Base-by-base conservation (phyloP, 2,797 vertebrate species). In the Philypnodon macrostomus region DNA sequence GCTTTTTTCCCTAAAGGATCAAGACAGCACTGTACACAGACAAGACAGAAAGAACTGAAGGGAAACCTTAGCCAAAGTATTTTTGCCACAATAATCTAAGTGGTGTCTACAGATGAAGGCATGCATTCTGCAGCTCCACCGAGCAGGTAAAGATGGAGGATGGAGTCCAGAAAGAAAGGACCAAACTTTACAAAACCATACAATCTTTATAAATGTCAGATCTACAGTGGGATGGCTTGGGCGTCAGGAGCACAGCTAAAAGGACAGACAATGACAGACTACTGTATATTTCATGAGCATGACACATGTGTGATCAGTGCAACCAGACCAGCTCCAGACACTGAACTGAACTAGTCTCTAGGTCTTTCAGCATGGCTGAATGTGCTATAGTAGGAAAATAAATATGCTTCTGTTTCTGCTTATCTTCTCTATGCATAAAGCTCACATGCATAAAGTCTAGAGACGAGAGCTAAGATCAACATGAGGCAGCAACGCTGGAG, bases 41-140 rank as follows among this genome's bases (percentile, higher is more conserved):
- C 60, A 66, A 67, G 69, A 83, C 61, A 70, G 44, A 41, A 58
- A 57, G 42, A 71, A 67, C 72, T 21, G 53, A 76, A 54, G 34
- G 41, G 58, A 65, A 68, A 72, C 41, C 63, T 45, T 39, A 47
- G 13, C 58, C 36, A 26, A 16, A 29, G 9, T 7, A 16, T 1
- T 64, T 47, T 50, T 58, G 66, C 66, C 71, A 80, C 75, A 70
- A 33, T 48, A n/a, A n/a, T 77, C 73, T 75, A 71, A 75, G 80
- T 67, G 79, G 39, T 87, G 87, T 87, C 80, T 89, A 90, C 85
- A 88, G 59, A 86, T 65, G 79, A 74, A 51, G 58, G 37, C 81
- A 80, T 88, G 82, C 81, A 26, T 31, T 55, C 73, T 79, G 60
- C 63, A 65, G 63, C 55, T 75, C 67, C 66, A 63, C 53, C 53